Conservation (phyloP, 2,888 invertebrate species). For the Geophilus truncorum region DNA sequence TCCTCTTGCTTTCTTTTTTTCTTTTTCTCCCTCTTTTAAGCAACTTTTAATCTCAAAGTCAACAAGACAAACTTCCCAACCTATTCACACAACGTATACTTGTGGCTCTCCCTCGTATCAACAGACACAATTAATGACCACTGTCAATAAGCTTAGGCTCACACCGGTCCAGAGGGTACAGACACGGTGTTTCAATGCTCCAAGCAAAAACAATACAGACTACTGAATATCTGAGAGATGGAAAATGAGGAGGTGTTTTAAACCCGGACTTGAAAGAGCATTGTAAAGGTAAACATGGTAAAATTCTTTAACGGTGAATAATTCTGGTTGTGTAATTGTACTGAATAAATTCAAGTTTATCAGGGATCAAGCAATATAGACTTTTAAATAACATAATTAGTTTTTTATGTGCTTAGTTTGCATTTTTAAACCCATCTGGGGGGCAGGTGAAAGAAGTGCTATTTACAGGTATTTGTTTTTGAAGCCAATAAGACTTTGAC, state of each 20-base stretch:
- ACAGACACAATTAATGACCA: slow-evolving; percentile 12
- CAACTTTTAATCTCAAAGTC: not conserved
- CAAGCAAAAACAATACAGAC: not conserved
- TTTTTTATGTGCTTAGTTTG: too few species aligned
- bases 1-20: not conserved
- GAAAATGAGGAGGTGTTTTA: too few species aligned
- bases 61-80: not conserved
- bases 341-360: not conserved
- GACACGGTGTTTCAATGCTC: not conserved
- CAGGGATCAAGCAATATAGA: too few species aligned
- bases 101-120: slow-evolving; percentile 2
- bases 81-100: not conserved
- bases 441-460: not conserved
- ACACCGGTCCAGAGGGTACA: not conserved
- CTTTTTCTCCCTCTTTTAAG: not conserved
- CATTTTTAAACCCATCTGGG: not conserved
- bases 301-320: not conserved
- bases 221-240: not conserved
- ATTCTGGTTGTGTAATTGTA: not conserved
- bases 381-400: too few species aligned
- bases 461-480: not conserved
- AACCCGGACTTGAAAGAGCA: not conserved
- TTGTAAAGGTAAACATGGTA: not conserved
- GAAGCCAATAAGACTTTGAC: not conserved
- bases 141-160: not conserved